Evolutionary conservation across 2,797 vertebrate species (phyloP), one percentile per base, ranked within the genome.

Genomic region (Sebastes variabilis): DNA sequence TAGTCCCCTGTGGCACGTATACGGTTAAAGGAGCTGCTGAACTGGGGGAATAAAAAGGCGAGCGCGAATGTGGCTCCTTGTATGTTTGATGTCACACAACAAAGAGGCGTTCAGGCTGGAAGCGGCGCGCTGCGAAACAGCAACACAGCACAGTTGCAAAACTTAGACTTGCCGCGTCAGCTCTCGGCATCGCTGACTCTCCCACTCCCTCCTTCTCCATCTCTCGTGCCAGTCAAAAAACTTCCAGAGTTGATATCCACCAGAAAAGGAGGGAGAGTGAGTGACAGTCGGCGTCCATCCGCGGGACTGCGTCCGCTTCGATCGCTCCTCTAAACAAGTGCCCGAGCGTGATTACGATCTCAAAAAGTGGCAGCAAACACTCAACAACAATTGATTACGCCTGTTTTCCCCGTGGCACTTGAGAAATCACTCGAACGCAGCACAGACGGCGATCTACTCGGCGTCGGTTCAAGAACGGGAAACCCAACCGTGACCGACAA

Each of bases 31-130:
- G 81, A 80, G 77, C 80, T 54, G 76, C 83, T 80, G 69, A 83
- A 83, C 77, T 83, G 56, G 77, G 79, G 66, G 79, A 68, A 70
- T 38, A 74, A 49, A 49, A 80, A 72, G 66, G 66, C 42, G 79
- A 73, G 82, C 20, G 46, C 2, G 38, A 67, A 82, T 65, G 81
- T 71, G 71, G 67, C 77, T 80, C 62, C 78, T 68, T 20, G 11
- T 49, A 76, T 67, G 83, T 91, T 88, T 93, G 88, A 92, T 89
- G 89, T 89, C 86, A 30, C 89, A 88, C 88, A 88, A 90, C 88
- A 92, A 88, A 90, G 86, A 34, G 10, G 73, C 16, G 32, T 20
- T 82, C 78, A 71, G 83, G 78, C 85, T 85, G 75, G 76, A 71
- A 89, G 87, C 81, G 11, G 12, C 20, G 29, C 20, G 68, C 72